Conservation (phyloP, 2,888 invertebrate genomes). For the Atherix ibis region DNA sequence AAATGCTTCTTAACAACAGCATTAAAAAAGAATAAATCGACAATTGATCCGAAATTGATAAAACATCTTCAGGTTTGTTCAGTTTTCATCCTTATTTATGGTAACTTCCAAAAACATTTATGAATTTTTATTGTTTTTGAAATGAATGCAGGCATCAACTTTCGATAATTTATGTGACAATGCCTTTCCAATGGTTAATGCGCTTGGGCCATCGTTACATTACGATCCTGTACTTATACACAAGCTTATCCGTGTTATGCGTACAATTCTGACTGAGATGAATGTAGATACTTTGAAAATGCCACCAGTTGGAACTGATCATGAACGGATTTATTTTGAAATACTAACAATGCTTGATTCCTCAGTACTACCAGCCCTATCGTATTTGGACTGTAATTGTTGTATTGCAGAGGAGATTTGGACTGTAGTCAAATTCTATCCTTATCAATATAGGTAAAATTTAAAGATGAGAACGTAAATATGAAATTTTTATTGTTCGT, state of each 20-base stretch:
- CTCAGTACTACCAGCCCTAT: slow-evolving; percentile 77
- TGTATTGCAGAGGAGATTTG: slow-evolving; percentile 94
- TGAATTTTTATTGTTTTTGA: slow-evolving; percentile 1
- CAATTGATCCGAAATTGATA: slow-evolving; percentile 25
- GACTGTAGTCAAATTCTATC: slow-evolving; percentile 70
- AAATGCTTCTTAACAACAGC: slow-evolving; percentile 54
- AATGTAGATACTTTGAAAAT: slow-evolving; percentile 28
- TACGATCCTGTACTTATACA: slow-evolving; percentile 79
- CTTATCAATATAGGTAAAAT: slow-evolving; percentile 56
- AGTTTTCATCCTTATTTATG: not conserved
- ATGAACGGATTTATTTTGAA: slow-evolving; percentile 58
- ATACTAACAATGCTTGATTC: slow-evolving; percentile 75
- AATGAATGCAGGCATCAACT: slow-evolving; percentile 38
- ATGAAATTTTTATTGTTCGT: slow-evolving; percentile 1
- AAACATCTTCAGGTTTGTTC: slow-evolving; percentile 18
- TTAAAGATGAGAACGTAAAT: slow-evolving; percentile 5
- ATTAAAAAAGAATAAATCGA: slow-evolving; percentile 46
- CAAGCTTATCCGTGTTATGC: slow-evolving; percentile 51
- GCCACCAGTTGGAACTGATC: slow-evolving; percentile 21
- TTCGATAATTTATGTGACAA: slow-evolving; percentile 56
- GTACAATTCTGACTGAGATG: slow-evolving; percentile 29
- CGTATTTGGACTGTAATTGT: slow-evolving; percentile 86
- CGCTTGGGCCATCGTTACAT: slow-evolving; percentile 76
- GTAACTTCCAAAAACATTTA: slow-evolving; percentile 1
- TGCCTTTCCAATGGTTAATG: slow-evolving; percentile 71